A percentile compares a stretch with the other conserved stretches of the same genome.
phyloP scores from a whole-genome alignment of 2,888 invertebrate species.

The Erebia palarica region DNA sequence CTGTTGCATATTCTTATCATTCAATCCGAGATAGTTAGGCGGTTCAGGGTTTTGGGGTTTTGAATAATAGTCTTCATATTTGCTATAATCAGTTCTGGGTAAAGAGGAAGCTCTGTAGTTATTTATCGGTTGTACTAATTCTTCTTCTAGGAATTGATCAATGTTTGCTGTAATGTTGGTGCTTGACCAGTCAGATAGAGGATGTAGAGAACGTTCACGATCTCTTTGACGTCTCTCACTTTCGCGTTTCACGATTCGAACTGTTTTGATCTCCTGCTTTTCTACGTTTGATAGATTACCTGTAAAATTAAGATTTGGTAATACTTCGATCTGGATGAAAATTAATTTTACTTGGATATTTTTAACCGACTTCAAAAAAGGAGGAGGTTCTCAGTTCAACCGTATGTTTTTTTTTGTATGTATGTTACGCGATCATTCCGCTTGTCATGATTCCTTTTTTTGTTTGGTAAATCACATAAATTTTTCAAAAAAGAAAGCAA shows the following conservation, averaged over 20 bases:
- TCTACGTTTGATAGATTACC: constrained; percentile 88
- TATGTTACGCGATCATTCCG: too few species aligned
- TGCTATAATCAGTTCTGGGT: constrained; percentile 73
- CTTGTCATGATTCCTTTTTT: too few species aligned
- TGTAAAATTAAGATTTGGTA: constrained; percentile 52
- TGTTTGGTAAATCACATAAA: too few species aligned
- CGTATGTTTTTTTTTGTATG: too few species aligned
- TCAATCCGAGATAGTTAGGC: constrained; percentile 59
- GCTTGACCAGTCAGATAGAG: constrained; percentile 73
- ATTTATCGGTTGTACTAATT: constrained; percentile 65
- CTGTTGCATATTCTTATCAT: constrained; percentile 67
- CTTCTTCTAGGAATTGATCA: constrained; percentile 77
- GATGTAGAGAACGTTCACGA: constrained; percentile 85
- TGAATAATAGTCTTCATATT: constrained; percentile 68
- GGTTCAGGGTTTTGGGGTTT: constrained; percentile 57
- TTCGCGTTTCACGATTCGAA: constrained; percentile 95
- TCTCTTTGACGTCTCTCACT: constrained; percentile 93
- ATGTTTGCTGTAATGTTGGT: constrained; percentile 69
- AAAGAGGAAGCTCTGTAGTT: constrained; percentile 79
- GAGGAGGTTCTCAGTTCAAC: too few species aligned
- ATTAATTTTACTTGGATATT: background rate
- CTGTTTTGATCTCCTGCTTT: constrained; percentile 95
- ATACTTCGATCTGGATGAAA: background rate
- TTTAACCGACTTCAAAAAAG: too few species aligned
- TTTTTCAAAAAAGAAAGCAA: too few species aligned